Evolutionary conservation across 2,888 invertebrate genomes (phyloP).

Genomic region (Sphinx pinastri): DNA sequence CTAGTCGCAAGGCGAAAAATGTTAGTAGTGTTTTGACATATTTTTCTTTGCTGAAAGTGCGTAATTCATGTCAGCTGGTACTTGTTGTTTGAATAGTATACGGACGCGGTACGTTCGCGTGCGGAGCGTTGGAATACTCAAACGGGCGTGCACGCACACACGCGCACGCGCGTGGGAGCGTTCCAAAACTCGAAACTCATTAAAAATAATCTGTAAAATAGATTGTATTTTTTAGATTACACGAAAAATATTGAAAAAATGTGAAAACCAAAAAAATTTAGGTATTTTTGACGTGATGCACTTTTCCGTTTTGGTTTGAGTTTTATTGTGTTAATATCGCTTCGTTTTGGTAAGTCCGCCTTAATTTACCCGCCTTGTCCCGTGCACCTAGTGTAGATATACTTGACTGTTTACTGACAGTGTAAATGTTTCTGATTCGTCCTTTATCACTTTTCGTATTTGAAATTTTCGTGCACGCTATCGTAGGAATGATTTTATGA

Average conservation of each 20-base stretch:
- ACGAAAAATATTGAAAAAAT: conserved; percentile 59
- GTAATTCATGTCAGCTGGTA: conserved; percentile 84
- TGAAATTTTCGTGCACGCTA: conserved; percentile 19
- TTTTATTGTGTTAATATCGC: conserved; percentile 68
- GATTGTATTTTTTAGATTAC: conserved; percentile 73
- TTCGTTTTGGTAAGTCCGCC: conserved; percentile 77
- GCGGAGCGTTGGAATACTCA: conserved; percentile 71
- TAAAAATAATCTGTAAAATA: conserved; percentile 74
- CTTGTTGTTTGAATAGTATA: conserved; percentile 67
- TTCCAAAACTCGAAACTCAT: conserved; percentile 64
- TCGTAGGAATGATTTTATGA: conserved; percentile 9
- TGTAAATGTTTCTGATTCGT: conserved; percentile 19
- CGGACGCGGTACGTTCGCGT: conserved; percentile 42
- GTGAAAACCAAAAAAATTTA: conserved; percentile 59
- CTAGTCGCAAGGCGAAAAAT: conserved; percentile 83
- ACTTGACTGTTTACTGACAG: conserved; percentile 33
- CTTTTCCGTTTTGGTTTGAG: conserved; percentile 72
- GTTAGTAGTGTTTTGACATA: conserved; percentile 85
- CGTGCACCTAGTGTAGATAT: conserved; percentile 67
- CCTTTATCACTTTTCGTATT: conserved; percentile 7
- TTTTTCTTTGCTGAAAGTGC: conserved; percentile 85
- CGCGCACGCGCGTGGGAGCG: conserved; percentile 74
- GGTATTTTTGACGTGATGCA: conserved; percentile 80
- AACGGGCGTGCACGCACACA: conserved; percentile 53
- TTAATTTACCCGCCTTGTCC: conserved; percentile 63